Conservation (phyloP, 2,888 invertebrate genomes). For the Sicus ferrugineus region DNA sequence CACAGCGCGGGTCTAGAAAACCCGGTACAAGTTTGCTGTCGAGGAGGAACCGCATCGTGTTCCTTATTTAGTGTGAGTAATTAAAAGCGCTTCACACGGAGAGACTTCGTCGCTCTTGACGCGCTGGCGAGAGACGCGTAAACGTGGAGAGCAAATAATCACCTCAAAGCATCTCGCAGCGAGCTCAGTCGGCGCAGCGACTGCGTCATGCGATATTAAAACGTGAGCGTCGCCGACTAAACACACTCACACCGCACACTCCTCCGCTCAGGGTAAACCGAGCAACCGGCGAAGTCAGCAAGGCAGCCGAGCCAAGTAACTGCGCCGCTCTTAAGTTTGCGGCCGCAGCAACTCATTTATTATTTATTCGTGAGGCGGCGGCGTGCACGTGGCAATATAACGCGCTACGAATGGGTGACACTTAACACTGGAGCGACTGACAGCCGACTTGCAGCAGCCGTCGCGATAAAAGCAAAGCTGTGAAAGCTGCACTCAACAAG, state of each 20-base stretch:
- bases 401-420: slow-evolving; percentile 15
- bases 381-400: slow-evolving; percentile 20
- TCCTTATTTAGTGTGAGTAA: slow-evolving; percentile 18
- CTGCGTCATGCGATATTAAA: slow-evolving; percentile 21
- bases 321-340: neutral
- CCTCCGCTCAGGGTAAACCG: neutral
- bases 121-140: neutral
- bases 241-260: slow-evolving; percentile 22
- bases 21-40: slow-evolving; percentile 1
- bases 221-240: slow-evolving; percentile 13
- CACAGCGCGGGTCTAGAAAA: slow-evolving; percentile 3
- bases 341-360: neutral
- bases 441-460: neutral
- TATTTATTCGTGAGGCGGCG: neutral
- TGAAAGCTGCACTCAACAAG: no score
- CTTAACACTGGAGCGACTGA: neutral
- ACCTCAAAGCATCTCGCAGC: slow-evolving; percentile 2
- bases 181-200: slow-evolving; percentile 8
- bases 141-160: slow-evolving; percentile 3
- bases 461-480: slow-evolving; percentile 1
- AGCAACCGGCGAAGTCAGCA: neutral
- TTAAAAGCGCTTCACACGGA: slow-evolving; percentile 15
- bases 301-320: neutral
- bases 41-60: slow-evolving; percentile 16
- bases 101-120: neutral